Base-by-base conservation (phyloP, 30 jellyfish, hydroid and myxozoan genomes). In the Pelagia noctiluca region DNA sequence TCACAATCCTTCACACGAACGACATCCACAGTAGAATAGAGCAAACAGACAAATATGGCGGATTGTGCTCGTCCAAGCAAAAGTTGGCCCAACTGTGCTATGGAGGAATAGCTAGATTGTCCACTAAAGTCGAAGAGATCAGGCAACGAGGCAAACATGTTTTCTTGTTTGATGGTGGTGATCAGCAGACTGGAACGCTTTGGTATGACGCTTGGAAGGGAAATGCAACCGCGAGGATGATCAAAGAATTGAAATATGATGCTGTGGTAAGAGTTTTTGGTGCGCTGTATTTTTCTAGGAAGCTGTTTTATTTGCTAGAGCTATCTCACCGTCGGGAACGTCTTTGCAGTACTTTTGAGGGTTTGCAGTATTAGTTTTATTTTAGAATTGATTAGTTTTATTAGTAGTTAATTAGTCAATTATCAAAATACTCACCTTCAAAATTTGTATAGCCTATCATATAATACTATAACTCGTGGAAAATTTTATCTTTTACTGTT, bases 61-160 rank as follows among this genome's bases (percentile, higher is more conserved):
- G 94, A 25, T 46, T 24, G 18, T 86, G 96, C 46, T 29, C 81
- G 3, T 1, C 77, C 0, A 28, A 53, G 36, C 82, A 76, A 5
- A 50, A 0, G 0, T 32, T 47, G 19, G 94, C 38, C 0, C n/a
- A 50, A 8, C 62, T 61, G 46, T 86, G 96, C 66, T 86, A 32
- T 54, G 96, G 96, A 25, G 96, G 96, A 1, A 95, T 78, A 37
- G 96, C 96, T 2, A 63, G 96, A 63, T 21, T 94, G 78, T 54
- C 48, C n/a, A 78, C 88, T 25, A 88, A 23, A 8, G 35, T 88
- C 30, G 49, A 65, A 1, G 75, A 88, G 22, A 66, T 80, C 4
- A 49, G 97, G 21, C 26, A 30, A 36, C 23, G 30, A 28, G 50
- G 26, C 28, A 28, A 24, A 21, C 46, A 80, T 36, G 78, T 50